Evolutionary conservation across 2,888 invertebrate species (phyloP).

Genomic region (Itoplectis maculator): DNA sequence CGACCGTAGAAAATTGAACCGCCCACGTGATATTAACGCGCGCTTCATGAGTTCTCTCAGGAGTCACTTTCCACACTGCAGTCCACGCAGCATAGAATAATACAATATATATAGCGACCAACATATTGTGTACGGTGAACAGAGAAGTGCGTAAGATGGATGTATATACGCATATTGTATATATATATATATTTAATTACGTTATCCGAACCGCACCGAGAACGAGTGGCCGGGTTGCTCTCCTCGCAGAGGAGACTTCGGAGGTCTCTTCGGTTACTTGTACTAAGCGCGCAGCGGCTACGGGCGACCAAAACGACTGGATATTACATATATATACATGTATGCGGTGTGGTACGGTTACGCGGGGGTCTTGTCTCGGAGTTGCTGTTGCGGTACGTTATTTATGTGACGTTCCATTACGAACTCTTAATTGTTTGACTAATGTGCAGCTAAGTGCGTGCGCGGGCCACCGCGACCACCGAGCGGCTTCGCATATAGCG

Average conservation of each 20-base stretch:
- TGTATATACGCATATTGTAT: not conserved
- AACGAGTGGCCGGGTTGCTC: constrained; percentile 48
- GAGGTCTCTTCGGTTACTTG: constrained; percentile 35
- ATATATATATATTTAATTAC: constrained; percentile 71
- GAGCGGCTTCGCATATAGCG: constrained; percentile 6
- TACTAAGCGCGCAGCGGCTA: not conserved
- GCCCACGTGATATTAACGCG: constrained; percentile 77
- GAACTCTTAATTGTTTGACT: constrained; percentile 84
- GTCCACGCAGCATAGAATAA: not conserved
- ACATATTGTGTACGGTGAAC: constrained; percentile 47
- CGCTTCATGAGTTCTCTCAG: constrained; percentile 68
- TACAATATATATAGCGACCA: constrained; percentile 1
- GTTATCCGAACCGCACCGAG: constrained; percentile 68
- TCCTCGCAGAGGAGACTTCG: constrained; percentile 1
- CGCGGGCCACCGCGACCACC: constrained; percentile 61
- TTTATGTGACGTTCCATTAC: constrained; percentile 83
- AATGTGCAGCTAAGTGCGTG: constrained; percentile 77
- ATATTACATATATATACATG: constrained; percentile 42
- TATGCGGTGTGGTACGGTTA: constrained; percentile 28
- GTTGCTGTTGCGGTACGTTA: constrained; percentile 74
- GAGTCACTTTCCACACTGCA: constrained; percentile 46
- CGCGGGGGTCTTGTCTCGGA: constrained; percentile 42
- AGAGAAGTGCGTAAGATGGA: constrained; percentile 59
- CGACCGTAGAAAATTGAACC: constrained; percentile 79
- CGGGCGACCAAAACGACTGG: constrained; percentile 3